A percentile compares a stretch with the other conserved stretches of the same genome.
Conservation (phyloP, 1,140 invertebrate genomes). For the Diuraphis noxia region DNA sequence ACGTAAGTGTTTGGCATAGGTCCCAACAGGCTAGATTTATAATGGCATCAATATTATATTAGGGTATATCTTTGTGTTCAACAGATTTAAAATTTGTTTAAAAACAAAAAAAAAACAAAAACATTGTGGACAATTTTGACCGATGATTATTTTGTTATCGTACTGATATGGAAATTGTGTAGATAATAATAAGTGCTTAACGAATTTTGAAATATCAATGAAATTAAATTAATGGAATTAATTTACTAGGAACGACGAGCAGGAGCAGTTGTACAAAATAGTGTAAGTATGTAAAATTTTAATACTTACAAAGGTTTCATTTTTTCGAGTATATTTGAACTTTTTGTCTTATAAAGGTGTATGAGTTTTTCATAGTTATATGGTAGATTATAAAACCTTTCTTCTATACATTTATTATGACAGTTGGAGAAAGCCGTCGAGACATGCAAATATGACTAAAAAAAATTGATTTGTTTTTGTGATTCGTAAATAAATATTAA, state of each 20-base stretch:
- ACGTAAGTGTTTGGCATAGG: conserved; percentile 80
- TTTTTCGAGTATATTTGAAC: conserved; percentile 63
- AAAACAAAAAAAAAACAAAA: background rate
- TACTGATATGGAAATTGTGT: background rate
- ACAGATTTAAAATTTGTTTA: background rate
- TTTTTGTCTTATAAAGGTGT: conserved; percentile 62
- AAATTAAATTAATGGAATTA: background rate
- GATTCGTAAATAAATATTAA: background rate
- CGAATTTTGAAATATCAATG: background rate
- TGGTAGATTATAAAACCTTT: conserved; percentile 71
- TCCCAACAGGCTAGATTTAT: conserved; percentile 59
- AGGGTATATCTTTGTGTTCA: no score
- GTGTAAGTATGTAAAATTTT: background rate
- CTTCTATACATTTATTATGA: conserved; percentile 64
- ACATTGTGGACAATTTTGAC: background rate
- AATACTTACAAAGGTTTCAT: conserved; percentile 61
- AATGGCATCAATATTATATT: background rate
- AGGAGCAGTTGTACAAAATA: background rate
- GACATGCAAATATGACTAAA: conserved; percentile 66
- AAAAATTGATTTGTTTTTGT: background rate
- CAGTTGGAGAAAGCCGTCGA: conserved; percentile 72
- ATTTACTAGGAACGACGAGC: background rate
- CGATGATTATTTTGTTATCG: background rate
- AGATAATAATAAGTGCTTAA: background rate
- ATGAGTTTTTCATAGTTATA: conserved; percentile 68